Base-by-base conservation (phyloP, 2,888 invertebrate genomes). In the Harpalus rubripes region DNA sequence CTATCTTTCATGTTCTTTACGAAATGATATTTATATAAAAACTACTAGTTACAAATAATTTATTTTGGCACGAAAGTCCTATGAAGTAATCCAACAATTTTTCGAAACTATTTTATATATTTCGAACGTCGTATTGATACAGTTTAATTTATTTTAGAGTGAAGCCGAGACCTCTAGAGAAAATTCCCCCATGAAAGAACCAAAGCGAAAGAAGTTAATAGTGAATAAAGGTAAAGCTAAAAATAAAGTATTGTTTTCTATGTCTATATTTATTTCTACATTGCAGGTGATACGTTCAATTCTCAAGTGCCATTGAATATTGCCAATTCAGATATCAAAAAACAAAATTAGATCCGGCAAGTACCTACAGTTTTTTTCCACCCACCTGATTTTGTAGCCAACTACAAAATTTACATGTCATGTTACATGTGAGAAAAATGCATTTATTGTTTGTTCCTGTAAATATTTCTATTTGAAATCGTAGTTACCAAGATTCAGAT, bases 121-220 rank as follows among this genome's bases (percentile, higher is more conserved):
- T 32, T 32, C 6, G 32, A 32, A 32, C 32, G 32, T 32, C 32
- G 6, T 1, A 32, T 32, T 32, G 5, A 32, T 32, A 32, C 5
- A 32, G 32, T 32, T 32, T 32, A 16, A 26, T n/a, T 84, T 80
- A 12, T 74, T 65, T 68, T 58, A 86, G 86, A 76, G 18, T 16
- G 84, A 86, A 7, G 74, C 18, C 10, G 86, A 86, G 18, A 59
- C 26, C 7, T 86, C 86, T 41, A 65, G 86, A 10, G 86, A 86
- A 41, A 84, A 56, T 65, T 86, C 86, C 18, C 86, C 86, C 12
- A 68, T 86, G 10, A 86, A 86, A 59, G 80, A 80, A 80, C 80
- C 63, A 65, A 81, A 81, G 52, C 78, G 39, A 56, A 18, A 8
- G 56, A 44, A 58, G 5, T n/a, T 83, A 61, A 44, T 59, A 39